These are phyloP conservation scores for Callionymus lyra DNA, from an alignment of 2,113 vertebrate genomes.

Conservation along the genomic window DNA sequence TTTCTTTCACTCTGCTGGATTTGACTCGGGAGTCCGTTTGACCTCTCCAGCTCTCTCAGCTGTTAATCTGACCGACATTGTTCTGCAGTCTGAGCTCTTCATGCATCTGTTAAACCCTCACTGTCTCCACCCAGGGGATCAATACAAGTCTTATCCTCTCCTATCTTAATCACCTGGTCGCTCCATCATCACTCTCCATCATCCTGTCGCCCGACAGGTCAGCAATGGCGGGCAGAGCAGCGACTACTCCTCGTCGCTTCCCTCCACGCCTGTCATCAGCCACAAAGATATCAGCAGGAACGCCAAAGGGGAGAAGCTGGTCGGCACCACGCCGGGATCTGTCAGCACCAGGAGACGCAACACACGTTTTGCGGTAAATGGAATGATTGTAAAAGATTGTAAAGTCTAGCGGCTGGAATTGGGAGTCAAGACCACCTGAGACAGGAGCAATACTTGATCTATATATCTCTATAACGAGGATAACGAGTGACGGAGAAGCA, in stretches of 20 bases:
- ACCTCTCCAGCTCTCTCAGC: too few species aligned
- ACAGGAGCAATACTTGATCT: too few species aligned
- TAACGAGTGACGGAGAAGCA: too few species aligned
- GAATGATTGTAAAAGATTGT: too few species aligned
- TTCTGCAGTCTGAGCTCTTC: too few species aligned
- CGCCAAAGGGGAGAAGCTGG: constrained; percentile 64
- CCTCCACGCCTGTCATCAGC: constrained; percentile 87
- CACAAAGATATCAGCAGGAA: constrained; percentile 82
- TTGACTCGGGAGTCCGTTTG: too few species aligned
- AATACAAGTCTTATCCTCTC: too few species aligned
- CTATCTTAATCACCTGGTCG: background rate
- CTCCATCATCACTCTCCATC: constrained; percentile 40
- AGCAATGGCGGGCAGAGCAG: constrained; percentile 89
- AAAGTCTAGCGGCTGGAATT: too few species aligned
- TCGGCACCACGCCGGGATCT: constrained; percentile 72
- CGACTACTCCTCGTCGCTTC: constrained; percentile 90
- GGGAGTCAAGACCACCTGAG: too few species aligned
- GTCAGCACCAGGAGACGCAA: constrained; percentile 78
- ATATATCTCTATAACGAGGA: too few species aligned
- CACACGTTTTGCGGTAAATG: constrained; percentile 75
- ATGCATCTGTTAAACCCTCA: background rate
- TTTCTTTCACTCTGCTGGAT: too few species aligned
- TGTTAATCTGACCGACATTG: too few species aligned
- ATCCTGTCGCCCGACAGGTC: constrained; percentile 65
- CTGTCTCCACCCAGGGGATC: background rate